These are phyloP conservation scores for Apotomis turbidana DNA, from an alignment of 2,888 invertebrate genomes.

Conservation along the genomic window DNA sequence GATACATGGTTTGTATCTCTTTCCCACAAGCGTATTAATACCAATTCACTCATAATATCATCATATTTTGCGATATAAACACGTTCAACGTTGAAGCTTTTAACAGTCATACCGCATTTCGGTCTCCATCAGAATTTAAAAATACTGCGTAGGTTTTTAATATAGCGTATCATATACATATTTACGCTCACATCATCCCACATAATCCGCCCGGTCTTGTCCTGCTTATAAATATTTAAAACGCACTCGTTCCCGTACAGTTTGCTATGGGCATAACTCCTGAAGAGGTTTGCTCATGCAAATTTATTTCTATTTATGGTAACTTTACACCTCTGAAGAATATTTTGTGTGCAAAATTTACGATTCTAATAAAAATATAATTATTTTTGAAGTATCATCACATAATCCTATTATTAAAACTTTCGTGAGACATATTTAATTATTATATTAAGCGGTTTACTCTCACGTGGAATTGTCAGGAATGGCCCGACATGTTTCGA, in stretches of 20 bases:
- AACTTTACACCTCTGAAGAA: not conserved
- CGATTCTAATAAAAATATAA: too few species aligned
- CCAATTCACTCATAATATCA: too few species aligned
- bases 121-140: slow-evolving; percentile 3
- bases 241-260: not conserved
- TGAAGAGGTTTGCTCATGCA: not conserved
- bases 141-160: slow-evolving; percentile 10
- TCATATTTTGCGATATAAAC: not conserved
- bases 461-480: too few species aligned
- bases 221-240: slow-evolving; percentile 19
- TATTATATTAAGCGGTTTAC: too few species aligned
- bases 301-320: slow-evolving; percentile 2
- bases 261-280: slow-evolving; percentile 1
- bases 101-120: not conserved
- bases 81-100: slow-evolving; percentile 1
- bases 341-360: too few species aligned
- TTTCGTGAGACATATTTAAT: too few species aligned
- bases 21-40: too few species aligned
- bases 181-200: slow-evolving; percentile 9
- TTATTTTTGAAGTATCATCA: too few species aligned
- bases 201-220: slow-evolving; percentile 12
- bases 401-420: too few species aligned
- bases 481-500: too few species aligned
- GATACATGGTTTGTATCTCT: too few species aligned
- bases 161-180: not conserved